Conservation (phyloP, 2,113 vertebrate genomes). For the Oryzias celebensis region DNA sequence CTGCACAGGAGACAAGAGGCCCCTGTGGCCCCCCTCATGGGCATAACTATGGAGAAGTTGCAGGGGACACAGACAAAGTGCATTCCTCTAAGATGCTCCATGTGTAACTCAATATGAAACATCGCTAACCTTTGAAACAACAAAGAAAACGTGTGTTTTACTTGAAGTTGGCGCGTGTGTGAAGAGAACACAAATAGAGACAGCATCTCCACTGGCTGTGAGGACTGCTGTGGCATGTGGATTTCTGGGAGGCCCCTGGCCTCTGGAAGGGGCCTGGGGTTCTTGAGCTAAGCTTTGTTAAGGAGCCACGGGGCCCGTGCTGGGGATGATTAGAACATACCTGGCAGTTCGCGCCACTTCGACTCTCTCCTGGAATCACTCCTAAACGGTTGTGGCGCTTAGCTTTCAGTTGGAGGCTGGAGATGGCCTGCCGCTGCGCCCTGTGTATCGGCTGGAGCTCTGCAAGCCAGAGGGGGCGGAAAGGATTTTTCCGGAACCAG, state of each 20-base stretch:
- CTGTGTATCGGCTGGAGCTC: constrained; percentile 63
- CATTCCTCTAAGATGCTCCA: constrained; percentile 59
- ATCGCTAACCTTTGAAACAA: constrained; percentile 35
- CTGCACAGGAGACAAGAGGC: constrained; percentile 61
- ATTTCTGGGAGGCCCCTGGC: constrained; percentile 52
- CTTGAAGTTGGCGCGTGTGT: constrained; percentile 21
- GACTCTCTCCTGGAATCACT: constrained; percentile 67
- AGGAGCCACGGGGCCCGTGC: constrained; percentile 61
- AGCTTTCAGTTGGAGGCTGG: constrained; percentile 67
- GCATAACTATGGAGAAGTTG: constrained; percentile 63
- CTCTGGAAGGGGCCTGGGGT: constrained; percentile 51
- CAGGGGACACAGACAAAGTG: constrained; percentile 47
- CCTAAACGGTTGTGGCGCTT: constrained; percentile 74
- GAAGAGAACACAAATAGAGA: constrained; percentile 43
- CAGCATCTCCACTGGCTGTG: constrained; percentile 34
- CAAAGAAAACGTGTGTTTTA: constrained; percentile 18
- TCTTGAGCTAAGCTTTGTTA: constrained; percentile 61
- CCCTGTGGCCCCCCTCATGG: constrained; percentile 58
- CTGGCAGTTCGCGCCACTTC: constrained; percentile 73
- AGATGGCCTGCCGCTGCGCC: constrained; percentile 73
- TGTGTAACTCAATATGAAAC: constrained; percentile 42
- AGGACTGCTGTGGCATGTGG: constrained; percentile 36
- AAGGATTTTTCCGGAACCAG: constrained; percentile 80
- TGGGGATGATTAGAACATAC: constrained; percentile 73
- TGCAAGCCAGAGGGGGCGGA: constrained; percentile 70